phyloP scores from a whole-genome alignment of 1,140 invertebrate species.

The Ceratoteleas bidentatus region DNA sequence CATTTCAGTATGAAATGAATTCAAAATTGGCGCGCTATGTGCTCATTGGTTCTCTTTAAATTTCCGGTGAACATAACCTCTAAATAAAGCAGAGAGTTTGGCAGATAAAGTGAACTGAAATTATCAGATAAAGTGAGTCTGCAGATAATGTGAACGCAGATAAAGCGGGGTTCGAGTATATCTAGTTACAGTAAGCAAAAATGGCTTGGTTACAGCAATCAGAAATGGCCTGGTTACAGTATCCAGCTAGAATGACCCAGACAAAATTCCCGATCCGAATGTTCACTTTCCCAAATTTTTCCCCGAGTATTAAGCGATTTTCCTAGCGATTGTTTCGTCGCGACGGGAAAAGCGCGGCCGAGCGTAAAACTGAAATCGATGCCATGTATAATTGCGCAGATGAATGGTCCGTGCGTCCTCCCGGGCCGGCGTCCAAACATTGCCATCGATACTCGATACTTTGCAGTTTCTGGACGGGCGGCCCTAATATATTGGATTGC shows the following conservation, averaged over 20 bases:
- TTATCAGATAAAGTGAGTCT: too few species aligned
- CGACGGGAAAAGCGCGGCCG: background rate
- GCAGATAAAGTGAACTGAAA: too few species aligned
- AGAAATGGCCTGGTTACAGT: too few species aligned
- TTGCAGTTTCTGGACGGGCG: constrained; percentile 60
- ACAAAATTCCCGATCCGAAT: background rate
- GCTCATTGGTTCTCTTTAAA: too few species aligned
- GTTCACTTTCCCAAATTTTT: background rate
- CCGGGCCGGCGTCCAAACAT: constrained; percentile 54
- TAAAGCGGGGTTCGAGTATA: too few species aligned
- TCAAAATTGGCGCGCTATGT: too few species aligned
- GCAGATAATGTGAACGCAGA: too few species aligned
- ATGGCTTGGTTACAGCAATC: too few species aligned
- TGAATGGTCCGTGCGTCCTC: constrained; percentile 40
- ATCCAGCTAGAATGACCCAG: background rate
- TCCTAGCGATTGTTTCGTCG: constrained; percentile 6
- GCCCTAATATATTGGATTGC: constrained; percentile 77
- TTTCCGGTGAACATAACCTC: too few species aligned
- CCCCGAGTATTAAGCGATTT: background rate
- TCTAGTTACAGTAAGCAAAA: too few species aligned
- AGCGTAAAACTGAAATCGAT: constrained; percentile 24
- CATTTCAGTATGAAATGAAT: too few species aligned
- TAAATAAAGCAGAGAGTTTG: too few species aligned
- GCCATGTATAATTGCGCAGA: constrained; percentile 46
- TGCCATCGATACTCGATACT: constrained; percentile 63